phyloP scores from a whole-genome alignment of 2,113 vertebrate species.

The Gracilinanus agilis region DNA sequence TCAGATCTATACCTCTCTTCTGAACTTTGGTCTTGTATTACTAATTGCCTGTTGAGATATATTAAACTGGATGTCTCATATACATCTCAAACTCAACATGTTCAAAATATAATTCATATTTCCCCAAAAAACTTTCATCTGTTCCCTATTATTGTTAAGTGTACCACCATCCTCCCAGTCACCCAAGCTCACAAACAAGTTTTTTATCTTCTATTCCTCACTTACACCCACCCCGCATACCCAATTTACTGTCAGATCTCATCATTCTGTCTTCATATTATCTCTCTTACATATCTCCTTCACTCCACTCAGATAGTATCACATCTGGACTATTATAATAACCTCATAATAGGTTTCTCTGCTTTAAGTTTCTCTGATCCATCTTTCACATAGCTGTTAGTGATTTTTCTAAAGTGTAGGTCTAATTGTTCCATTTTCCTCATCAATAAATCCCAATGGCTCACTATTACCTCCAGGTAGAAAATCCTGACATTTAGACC shows the following conservation, averaged over 20 bases:
- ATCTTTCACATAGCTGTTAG: neutral
- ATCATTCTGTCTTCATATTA: neutral
- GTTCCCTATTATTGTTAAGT: neutral
- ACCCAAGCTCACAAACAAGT: neutral
- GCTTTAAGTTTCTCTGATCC: neutral
- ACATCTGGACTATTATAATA: neutral
- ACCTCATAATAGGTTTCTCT: neutral
- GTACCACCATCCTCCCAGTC: neutral
- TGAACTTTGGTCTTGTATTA: neutral
- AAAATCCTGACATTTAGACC: neutral
- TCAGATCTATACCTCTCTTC: neutral
- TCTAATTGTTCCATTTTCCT: neutral
- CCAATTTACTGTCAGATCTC: neutral
- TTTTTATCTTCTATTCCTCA: neutral
- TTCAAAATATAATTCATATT: neutral
- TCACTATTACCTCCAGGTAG: neutral
- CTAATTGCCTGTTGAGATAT: neutral
- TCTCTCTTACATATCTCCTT: neutral
- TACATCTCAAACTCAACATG: neutral
- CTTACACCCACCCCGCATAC: neutral
- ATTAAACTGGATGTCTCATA: neutral
- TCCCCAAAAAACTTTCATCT: neutral
- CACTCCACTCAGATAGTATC: neutral
- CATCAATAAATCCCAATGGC: neutral
- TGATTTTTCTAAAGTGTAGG: too few relatives aligned